Base-by-base conservation (phyloP, 2,888 invertebrate genomes). In the Nephrotoma flavescens region DNA sequence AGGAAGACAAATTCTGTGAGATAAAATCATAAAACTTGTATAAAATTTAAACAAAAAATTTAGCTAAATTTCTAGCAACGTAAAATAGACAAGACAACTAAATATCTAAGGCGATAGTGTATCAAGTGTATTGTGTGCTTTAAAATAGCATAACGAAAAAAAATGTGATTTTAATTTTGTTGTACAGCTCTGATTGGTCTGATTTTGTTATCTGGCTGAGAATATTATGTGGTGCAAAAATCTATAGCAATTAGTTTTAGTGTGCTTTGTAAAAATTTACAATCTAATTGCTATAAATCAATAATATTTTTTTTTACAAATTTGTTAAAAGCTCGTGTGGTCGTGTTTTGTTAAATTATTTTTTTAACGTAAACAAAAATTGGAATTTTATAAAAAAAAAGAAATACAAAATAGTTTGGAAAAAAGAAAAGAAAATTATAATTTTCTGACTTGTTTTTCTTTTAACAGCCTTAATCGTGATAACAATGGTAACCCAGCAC, bases 401-500 rank as follows among this genome's bases (percentile, higher is more conserved):
- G 44, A 42, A 45, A 19, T 84, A 85, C 19, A 85, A 45, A 41
- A 85, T 45, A 44, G 44, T 85, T 44, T 85, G 42, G 42, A 85
- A 19, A 85, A 85, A 42, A 45, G 44, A 85, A 44, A 19, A 42
- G 42, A 84, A 84, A 42, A 84, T 84, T 84, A 42, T 42, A 19
- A 85, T 85, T 44, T 85, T 41, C 91, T 91, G 89, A 95, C 95
- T 92, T 97, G 96, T 91, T 96, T 97, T 90, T 97, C 97, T 91
- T 96, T 97, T 0, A 97, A 93, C 83, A 97, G 92, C 89, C 96
- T 95, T 86, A 97, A 92, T 87, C 97, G 92, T 83, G 96, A 95
- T 7, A 97, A 91, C 42, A 97, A 91, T 0, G 97, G 97, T 86
- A 97, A 92, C 0, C 97, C 97, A 4, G 97, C 97, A 71, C 97